Evolutionary conservation across 2,113 vertebrate species (phyloP), one percentile per base, ranked within the genome.

Genomic region (Puma concolor): DNA sequence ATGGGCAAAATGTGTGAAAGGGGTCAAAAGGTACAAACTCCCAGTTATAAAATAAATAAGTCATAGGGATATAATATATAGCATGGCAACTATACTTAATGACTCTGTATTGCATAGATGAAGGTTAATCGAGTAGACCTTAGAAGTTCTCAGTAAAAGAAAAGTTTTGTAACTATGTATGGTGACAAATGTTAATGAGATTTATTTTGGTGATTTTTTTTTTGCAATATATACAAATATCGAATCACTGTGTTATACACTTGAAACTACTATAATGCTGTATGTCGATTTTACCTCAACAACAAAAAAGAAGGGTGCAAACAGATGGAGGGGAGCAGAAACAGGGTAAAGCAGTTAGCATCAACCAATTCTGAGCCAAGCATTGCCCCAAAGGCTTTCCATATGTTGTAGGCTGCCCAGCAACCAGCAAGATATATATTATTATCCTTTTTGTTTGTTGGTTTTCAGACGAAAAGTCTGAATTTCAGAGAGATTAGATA

Each of bases 401-500:
- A 52, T 60, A 36, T 19, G 6, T 15, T 67, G 0, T 60, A 44
- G 36, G 16, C 19, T 67, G 91, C 54, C 88, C 1, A 54, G 15
- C 4, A 87, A 94, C 12, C 14, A 81, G 48, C 2, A 93, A 94
- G n/a, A 48, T 50, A 57, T 44, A 2, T 10, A 27, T 69, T 86
- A 54, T 17, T 84, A 77, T n/a, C 31, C 23, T 29, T 38, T 48
- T 74, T 92, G 44, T 1, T 44, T 44, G 44, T 88, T 41, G 15
- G 50, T 81, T 88, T 76, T 64, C 25, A 67, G 13, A 17, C 86
- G 31, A 86, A 94, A 80, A 77, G 6, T 31, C 52, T 94, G 16
- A 90, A 83, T 27, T 93, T 91, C 44, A 79, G 38, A 89, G 74
- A 92, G n/a, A 81, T 88, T 67, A 74, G 50, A 69, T 92, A 79